Conservation (phyloP, 2,113 vertebrate species). For the Tympanuchus pallidicinctus region DNA sequence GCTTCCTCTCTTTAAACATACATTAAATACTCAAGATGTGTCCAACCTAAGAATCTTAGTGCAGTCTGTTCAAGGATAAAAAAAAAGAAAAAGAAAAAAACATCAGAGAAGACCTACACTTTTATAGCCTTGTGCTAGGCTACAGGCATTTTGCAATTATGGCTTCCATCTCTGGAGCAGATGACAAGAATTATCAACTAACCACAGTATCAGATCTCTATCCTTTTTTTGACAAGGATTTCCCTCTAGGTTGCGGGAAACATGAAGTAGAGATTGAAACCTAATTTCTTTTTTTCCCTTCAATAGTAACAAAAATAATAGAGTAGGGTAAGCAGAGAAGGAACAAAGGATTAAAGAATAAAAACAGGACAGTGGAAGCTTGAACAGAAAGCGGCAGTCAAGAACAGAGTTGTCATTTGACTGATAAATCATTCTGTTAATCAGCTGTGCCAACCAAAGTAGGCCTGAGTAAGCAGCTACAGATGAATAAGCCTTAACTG, state of each 20-base stretch:
- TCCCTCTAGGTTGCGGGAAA: neutral
- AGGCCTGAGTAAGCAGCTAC: neutral
- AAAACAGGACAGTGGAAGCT: neutral
- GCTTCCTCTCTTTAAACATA: neutral
- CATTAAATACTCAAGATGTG: neutral
- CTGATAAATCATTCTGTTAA: constrained; percentile 5
- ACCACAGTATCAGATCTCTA: neutral
- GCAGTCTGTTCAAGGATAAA: neutral
- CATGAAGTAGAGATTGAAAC: neutral
- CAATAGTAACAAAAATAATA: neutral
- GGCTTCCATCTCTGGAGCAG: neutral
- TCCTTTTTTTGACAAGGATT: neutral
- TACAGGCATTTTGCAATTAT: neutral
- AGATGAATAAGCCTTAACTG: neutral
- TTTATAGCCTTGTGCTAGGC: neutral
- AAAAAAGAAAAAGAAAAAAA: neutral
- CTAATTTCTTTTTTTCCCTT: neutral
- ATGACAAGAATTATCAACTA: neutral
- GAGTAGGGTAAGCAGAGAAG: neutral
- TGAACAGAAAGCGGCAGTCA: neutral
- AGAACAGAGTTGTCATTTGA: neutral
- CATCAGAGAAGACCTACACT: neutral
- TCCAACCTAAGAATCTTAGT: neutral
- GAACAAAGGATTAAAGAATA: constrained; percentile 2
- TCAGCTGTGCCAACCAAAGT: neutral